Evolutionary conservation across 2,888 invertebrate genomes (phyloP), one percentile per base, ranked within the genome.

Genomic region (Agriopis marginaria): DNA sequence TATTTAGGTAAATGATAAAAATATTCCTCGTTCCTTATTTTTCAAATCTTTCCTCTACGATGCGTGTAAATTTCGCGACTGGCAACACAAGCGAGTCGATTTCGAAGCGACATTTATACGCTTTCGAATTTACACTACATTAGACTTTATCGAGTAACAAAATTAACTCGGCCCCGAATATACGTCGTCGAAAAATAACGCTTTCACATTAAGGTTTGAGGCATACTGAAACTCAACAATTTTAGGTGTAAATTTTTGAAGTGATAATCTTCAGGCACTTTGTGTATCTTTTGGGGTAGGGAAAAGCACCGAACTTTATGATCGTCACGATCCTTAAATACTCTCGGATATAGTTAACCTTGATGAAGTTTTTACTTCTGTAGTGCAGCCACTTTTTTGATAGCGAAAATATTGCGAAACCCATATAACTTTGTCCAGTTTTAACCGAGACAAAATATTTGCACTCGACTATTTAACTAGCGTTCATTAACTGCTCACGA

Each of bases 91-190:
- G 54, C 44, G 58, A 66, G 58, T 63, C 54, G 54, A 60, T 68
- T 63, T 40, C 65, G 45, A 50, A 54, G 45, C 54, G 59, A 68
- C 65, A 63, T 65, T 64, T 68, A 68, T 62, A 71, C 59, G 65
- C 63, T 63, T 64, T 58, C 50, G 62, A 68, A 66, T 71, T 71
- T 68, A 71, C 71, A 66, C 65, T 71, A 71, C 71, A 71, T 71
- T 71, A 71, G 65, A 70, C 50, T 71, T 68, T 65, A 71, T 71
- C 71, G 68, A 54, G 63, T 60, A 68, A 71, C 68, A 68, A 71
- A 71, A 71, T 71, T 71, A 71, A 68, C 63, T 71, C 59, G 23
- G 53, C 63, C 50, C 63, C 42, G 60, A 66, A 71, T 68, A 71
- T 71, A 71, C 68, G 65, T 55, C 47, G 62, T 32, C 64, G 68